phyloP scores from a whole-genome alignment of 2,888 invertebrate species.

The Metellina segmentata region DNA sequence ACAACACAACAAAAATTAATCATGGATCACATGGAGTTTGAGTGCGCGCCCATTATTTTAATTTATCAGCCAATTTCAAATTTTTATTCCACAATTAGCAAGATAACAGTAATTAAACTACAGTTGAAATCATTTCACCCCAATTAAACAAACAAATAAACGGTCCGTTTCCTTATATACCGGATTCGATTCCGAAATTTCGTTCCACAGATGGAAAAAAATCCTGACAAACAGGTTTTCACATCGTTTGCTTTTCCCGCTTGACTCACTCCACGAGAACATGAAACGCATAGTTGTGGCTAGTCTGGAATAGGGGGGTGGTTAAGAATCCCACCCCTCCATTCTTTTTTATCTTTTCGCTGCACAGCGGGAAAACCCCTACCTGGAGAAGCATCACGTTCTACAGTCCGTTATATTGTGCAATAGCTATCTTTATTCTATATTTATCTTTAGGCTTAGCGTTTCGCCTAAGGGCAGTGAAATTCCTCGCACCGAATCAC shows the following conservation, averaged over 20 bases:
- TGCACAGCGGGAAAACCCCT: not conserved
- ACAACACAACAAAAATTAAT: too few species aligned
- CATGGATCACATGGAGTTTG: too few species aligned
- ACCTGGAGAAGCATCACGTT: not conserved
- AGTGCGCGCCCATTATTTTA: too few species aligned
- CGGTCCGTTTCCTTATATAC: not conserved
- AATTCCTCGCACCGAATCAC: not conserved
- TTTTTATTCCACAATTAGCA: too few species aligned
- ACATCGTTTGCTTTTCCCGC: conserved; percentile 4
- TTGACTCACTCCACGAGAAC: conserved; percentile 10
- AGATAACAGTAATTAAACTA: too few species aligned
- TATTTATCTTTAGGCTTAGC: not conserved
- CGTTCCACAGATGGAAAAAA: not conserved
- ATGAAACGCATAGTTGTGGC: not conserved
- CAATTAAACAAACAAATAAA: not conserved
- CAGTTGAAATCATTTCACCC: not conserved
- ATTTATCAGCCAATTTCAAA: too few species aligned
- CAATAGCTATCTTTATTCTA: not conserved
- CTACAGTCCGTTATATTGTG: not conserved
- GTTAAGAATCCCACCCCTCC: not conserved
- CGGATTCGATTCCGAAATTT: not conserved
- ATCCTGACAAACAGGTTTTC: conserved; percentile 29
- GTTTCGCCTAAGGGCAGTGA: not conserved
- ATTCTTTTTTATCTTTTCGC: not conserved
- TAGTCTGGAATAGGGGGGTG: not conserved